Conservation (phyloP, 2,888 invertebrate species). For the Dicranocentrus wangi region DNA sequence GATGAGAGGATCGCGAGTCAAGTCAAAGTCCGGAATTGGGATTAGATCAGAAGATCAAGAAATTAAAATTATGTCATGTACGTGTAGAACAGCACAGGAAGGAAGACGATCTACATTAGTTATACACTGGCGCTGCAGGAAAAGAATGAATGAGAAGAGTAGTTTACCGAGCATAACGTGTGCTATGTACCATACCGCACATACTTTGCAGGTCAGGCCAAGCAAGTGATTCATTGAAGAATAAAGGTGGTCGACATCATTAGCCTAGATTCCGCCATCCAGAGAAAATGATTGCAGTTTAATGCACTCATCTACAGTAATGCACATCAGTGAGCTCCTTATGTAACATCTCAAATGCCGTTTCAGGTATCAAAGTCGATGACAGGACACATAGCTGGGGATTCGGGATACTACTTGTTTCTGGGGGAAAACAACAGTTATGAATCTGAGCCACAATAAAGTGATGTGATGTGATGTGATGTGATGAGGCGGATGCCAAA, state of each 20-base stretch:
- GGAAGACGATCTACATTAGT: background rate
- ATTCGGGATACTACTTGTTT: too few species aligned
- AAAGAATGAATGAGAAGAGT: too few species aligned
- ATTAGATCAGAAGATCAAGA: slow-evolving; percentile 23
- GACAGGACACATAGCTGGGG: slow-evolving; percentile 1
- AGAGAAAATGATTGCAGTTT: background rate
- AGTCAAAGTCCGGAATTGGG: slow-evolving; percentile 26
- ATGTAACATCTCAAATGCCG: background rate
- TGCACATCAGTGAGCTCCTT: background rate
- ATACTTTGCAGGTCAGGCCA: background rate
- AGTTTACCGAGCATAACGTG: background rate
- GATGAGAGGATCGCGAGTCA: background rate
- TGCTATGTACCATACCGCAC: background rate
- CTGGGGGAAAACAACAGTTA: too few species aligned
- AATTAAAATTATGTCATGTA: slow-evolving; percentile 18
- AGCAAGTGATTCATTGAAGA: background rate
- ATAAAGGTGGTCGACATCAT: slow-evolving; percentile 32
- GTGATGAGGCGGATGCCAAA: too few species aligned
- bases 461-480: too few species aligned
- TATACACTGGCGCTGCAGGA: too few species aligned
- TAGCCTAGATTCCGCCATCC: slow-evolving; percentile 20
- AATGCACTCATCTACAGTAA: background rate
- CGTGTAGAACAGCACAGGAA: background rate
- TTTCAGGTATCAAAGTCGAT: slow-evolving; percentile 13
- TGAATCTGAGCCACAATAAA: too few species aligned